Evolutionary conservation across 37 sponge, comb jelly and placozoan genomes (phyloP), one percentile per base, ranked within the genome.

Genomic region (Hexactinellida sp.): DNA sequence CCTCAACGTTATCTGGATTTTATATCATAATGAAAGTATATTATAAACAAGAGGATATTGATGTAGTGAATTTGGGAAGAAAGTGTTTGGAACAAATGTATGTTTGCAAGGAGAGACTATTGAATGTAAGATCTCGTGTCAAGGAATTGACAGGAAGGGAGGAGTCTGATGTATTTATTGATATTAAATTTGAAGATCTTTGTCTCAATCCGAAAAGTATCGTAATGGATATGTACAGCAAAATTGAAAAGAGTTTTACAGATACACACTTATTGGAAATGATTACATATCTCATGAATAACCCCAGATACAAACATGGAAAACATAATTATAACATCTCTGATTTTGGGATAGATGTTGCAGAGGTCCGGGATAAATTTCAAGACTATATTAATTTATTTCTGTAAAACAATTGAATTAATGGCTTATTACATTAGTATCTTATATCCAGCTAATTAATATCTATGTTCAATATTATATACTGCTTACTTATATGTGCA

Each of bases 91-190:
- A 63, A 23, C 76, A 63, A 63, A 63, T 63, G 76, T n/a, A 32
- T 3, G 30, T 63, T 7, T 63, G 76, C 30, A 63, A 63, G 34
- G 32, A 63, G 5, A 7, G 76, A 63, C 34, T 63, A 63, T 7
- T 63, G 25, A 3, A 63, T 28, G 25, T 63, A n/a, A 63, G 76
- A 23, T 63, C 76, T 10, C 76, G 76, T n/a, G 76, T 63, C 3
- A 63, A 63, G 34, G 76, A 63, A 63, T 63, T 63, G 34, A 63
- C 76, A 3, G 76, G 76, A 63, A 63, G 76, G 30, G 76, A 63
- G 5, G 76, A 63, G 13, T 63, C 76, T 25, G 76, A 63, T 23
- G 76, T 63, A n/a, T 63, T 63, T n/a, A 28, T 63, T 25, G 76
- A 63, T 23, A 63, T 63, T 7, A 63, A 63, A n/a, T 63, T 25